Evolutionary conservation across 2,113 vertebrate genomes (phyloP).

Genomic region (Pteronura brasiliensis): DNA sequence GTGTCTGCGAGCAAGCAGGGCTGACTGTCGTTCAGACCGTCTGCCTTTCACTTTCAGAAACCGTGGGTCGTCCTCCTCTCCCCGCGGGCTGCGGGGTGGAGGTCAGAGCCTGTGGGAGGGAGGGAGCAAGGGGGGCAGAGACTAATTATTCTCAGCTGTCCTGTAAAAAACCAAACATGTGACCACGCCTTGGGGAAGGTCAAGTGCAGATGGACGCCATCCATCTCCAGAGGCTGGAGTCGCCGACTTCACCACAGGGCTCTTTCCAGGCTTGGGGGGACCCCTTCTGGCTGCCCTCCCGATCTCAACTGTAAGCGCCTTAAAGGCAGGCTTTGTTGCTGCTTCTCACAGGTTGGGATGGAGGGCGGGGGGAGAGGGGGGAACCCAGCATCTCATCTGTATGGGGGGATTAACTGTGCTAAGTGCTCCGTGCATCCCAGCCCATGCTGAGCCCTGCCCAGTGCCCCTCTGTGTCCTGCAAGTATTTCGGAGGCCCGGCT

Average conservation of each 20-base stretch:
- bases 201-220: constrained; percentile 1
- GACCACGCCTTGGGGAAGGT: background rate
- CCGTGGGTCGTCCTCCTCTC: background rate
- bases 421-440: fast-evolving
- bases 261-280: constrained; percentile 9
- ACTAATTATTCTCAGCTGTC: background rate
- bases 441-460: fast-evolving
- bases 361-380: background rate
- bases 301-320: background rate
- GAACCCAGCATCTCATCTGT: background rate
- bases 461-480: background rate
- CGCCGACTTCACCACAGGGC: background rate
- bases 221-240: background rate
- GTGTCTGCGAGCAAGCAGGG: constrained; percentile 54
- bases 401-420: fast-evolving
- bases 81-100: background rate
- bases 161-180: background rate
- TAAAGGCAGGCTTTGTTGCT: background rate
- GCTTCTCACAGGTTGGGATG: background rate
- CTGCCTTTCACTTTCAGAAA: constrained; percentile 45
- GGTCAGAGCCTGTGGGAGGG: background rate
- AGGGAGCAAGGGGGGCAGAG: background rate
- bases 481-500: background rate
- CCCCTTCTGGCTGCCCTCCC: constrained; percentile 24
- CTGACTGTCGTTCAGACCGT: constrained; percentile 62